Base-by-base conservation (phyloP, 2,888 invertebrate genomes). In the Ophion costatus region DNA sequence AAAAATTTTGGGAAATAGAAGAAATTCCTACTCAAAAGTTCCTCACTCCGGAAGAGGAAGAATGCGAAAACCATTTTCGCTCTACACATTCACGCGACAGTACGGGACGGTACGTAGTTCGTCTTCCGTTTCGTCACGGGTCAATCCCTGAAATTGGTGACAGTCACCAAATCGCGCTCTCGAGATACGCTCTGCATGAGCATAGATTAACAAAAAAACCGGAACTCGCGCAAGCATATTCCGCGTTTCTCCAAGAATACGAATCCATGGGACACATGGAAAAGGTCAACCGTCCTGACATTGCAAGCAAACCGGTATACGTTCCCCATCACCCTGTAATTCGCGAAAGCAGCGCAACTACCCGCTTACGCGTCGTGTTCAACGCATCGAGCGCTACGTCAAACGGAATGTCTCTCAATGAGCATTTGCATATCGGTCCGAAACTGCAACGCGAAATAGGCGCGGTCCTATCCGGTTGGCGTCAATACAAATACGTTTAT, bases 1-100 rank as follows among this genome's bases (percentile, higher is more conserved):
- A 24, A 45, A 22, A 45, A 33, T 88, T 89, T 86, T 89, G 89
- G 90, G 82, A 88, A 80, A 74, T 89, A 10, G 89, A 91, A 86
- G 89, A 89, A 57, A 45, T 20, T 29, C n/a, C 64, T 78, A 11
- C 70, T n/a, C 64, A 69, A 24, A 56, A 56, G 42, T 33, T 77
- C 56, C 81, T 83, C 24, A 87, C 88, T 22, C 88, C 90, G 42
- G 82, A 85, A 38, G 82, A 87, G 70, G 22, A 38, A 10, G 42
- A 61, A 74, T 89, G 88, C 76, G 89, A 90, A 83, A 61, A 80
- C 14, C 88, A 89, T 78, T 91, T 90, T 29, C 29, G 29, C 0
- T 42, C 74, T 33, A 89, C 88, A 17, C 84, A 85, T 24, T 70
- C 67, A n/a, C 81, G 88, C 64, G 64, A 38, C 17, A 7, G 7